Conservation (phyloP, 2,113 vertebrate genomes). For the Rhynchomys soricoides region DNA sequence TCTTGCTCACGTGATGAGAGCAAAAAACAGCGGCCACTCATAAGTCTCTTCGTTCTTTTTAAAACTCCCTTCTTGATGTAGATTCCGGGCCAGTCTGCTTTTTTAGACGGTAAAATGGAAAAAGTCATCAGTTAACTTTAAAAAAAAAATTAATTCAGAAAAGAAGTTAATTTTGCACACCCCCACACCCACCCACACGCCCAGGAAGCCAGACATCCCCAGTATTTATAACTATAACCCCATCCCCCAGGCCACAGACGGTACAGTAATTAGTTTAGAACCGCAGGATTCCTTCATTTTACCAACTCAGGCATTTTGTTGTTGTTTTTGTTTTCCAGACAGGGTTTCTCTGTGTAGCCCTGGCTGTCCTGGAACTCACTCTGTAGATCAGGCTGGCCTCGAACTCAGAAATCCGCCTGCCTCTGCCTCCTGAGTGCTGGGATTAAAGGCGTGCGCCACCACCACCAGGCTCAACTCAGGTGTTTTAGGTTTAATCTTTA, state of each 20-base stretch:
- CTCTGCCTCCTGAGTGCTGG: too few species aligned
- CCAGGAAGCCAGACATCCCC: not conserved
- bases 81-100: not conserved
- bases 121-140: not conserved
- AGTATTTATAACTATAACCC: conserved; percentile 13
- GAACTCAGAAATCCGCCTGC: too few species aligned
- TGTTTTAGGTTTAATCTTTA: conserved; percentile 34
- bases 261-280: conserved; percentile 33
- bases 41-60: conserved; percentile 24
- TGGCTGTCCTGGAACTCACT: too few species aligned
- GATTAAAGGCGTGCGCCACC: too few species aligned
- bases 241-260: not conserved
- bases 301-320: conserved; percentile 19
- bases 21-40: not conserved
- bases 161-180: conserved; percentile 50
- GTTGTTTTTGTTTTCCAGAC: too few species aligned
- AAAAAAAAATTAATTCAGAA: conserved; percentile 44
- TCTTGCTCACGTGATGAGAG: not conserved
- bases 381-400: too few species aligned
- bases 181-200: not conserved
- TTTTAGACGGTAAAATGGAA: conserved; percentile 11
- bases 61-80: not conserved
- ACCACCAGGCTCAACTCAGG: not conserved
- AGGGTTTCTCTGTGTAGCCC: too few species aligned
- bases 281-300: not conserved